Evolutionary conservation across 2,113 vertebrate species (phyloP).

Genomic region (Typhlomys cinereus): DNA sequence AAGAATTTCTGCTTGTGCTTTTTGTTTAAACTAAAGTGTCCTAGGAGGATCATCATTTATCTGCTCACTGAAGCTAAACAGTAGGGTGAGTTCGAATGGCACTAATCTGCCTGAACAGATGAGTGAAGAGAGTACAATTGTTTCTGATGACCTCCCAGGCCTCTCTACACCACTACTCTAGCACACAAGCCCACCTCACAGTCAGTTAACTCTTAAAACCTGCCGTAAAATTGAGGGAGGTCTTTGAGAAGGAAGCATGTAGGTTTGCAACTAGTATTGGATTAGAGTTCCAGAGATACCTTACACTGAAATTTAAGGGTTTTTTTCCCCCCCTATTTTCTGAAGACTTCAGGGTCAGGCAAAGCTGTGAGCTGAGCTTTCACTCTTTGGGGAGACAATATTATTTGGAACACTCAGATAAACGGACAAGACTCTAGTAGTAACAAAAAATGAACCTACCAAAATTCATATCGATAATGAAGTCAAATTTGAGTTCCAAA

Average conservation of each 20-base stretch:
- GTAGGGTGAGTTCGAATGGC: accelerated
- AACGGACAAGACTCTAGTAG: background rate
- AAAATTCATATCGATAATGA: background rate
- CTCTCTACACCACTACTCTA: background rate
- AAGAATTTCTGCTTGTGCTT: background rate
- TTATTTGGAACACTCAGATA: background rate
- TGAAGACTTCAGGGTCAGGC: background rate
- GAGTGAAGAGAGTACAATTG: background rate
- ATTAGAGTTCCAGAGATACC: background rate
- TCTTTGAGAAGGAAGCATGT: background rate
- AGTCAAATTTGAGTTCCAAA: background rate
- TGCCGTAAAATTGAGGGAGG: background rate
- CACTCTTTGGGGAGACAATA: background rate
- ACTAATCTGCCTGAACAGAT: background rate
- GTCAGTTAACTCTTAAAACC: background rate
- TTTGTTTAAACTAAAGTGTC: background rate
- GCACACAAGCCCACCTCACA: background rate
- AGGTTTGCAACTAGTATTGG: background rate
- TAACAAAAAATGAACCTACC: background rate
- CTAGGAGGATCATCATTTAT: background rate
- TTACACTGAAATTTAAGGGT: background rate
- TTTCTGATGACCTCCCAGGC: background rate
- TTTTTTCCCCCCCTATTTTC: background rate
- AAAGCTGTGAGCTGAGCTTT: background rate
- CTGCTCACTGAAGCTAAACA: background rate